Base-by-base conservation (phyloP, 2,113 vertebrate species). In the Prolemur simus region DNA sequence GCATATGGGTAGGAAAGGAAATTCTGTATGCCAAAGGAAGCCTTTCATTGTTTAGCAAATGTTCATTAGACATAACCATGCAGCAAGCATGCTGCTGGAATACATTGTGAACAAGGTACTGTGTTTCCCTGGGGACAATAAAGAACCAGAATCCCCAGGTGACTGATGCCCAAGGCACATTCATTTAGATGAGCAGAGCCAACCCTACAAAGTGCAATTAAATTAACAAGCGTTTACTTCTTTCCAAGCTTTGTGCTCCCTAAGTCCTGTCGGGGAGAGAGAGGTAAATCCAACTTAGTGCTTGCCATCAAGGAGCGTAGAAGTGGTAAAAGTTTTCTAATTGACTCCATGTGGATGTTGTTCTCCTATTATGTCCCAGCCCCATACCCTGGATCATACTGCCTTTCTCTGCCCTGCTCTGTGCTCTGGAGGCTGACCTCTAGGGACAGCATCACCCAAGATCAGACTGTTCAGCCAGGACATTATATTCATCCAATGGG, bases 151-250 rank as follows among this genome's bases (percentile, higher is more conserved):
- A 60, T 29, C 14, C 66, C 14, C 45, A 49, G 68, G 27, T 39
- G 27, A 64, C 32, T 8, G 37, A 77, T 54, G 71, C 71, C 89
- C 47, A 4, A 49, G 42, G 69, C 23, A 68, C 21, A 27, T 15
- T 84, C 81, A 56, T 68, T 85, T 37, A 54, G 17, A 47, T 32
- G 9, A 69, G 34, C 68, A 85, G 42, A 47, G 56, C 11, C 92
- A 73, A 4, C 58, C 71, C 49, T 20, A 64, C 37, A 18, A 81
- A 84, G 39, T 49, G 49, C 73, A 89, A 84, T 87, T 96, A 91
- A 93, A 93, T 93, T 93, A 91, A 58, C 66, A 91, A 84, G 56
- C 78, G 56, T 34, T 56, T 58, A 32, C 49, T 69, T 91, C 52
- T 87, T 74, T 49, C 60, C 83, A 94, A 78, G 49, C 56, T 45